Conservation (phyloP, 2,888 invertebrate genomes). For the Trissoscelio sp. region DNA sequence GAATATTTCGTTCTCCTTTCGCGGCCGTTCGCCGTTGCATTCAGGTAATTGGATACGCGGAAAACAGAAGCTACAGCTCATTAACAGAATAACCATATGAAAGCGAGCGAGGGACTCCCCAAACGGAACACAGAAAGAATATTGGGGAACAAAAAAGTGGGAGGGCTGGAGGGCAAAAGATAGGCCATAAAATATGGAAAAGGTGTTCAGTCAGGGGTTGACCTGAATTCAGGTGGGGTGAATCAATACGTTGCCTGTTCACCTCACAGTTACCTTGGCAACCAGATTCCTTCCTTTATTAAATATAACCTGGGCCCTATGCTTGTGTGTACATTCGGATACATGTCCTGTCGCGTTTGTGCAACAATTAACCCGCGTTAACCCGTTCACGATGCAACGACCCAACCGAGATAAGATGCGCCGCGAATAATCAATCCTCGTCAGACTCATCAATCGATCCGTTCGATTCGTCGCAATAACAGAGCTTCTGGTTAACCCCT, state of each 20-base stretch:
- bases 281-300: constrained; percentile 82
- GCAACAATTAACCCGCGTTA: constrained; percentile 22
- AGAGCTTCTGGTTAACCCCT: constrained; percentile 2
- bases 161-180: constrained; percentile 17
- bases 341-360: constrained; percentile 14
- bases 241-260: constrained; percentile 83
- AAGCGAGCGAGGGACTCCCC: background rate
- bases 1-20: constrained; percentile 15
- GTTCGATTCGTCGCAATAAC: background rate
- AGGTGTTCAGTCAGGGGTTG: constrained; percentile 82
- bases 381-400: constrained; percentile 21
- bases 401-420: constrained; percentile 32
- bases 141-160: constrained; percentile 26
- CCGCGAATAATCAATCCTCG: constrained; percentile 37
- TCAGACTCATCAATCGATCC: constrained; percentile 32
- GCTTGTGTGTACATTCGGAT: constrained; percentile 9
- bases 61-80: constrained; percentile 1
- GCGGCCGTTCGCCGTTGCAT: background rate
- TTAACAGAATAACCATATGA: constrained; percentile 14
- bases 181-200: constrained; percentile 76
- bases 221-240: constrained; percentile 83
- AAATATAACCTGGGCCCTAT: constrained; percentile 77
- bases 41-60: constrained; percentile 30
- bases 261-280: constrained; percentile 81
- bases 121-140: background rate